phyloP scores from a whole-genome alignment of 2,113 vertebrate species.

The Brachypodius melanocephalos region DNA sequence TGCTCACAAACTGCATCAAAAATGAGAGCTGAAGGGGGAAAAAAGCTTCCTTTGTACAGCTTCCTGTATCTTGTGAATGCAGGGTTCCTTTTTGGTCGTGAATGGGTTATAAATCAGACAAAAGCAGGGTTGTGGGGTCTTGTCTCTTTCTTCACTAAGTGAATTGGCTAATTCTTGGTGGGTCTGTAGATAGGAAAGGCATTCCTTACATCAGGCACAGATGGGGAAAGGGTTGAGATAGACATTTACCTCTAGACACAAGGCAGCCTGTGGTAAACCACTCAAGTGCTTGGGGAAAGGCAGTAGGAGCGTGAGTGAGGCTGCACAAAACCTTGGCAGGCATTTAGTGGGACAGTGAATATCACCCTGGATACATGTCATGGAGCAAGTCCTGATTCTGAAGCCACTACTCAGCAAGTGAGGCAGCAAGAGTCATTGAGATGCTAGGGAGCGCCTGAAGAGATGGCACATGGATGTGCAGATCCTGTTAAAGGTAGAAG shows the following conservation, averaged over 20 bases:
- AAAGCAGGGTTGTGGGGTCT: conserved; percentile 34
- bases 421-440: not conserved
- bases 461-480: not conserved
- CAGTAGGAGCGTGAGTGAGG: not conserved
- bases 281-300: not conserved
- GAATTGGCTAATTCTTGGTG: conserved; percentile 48
- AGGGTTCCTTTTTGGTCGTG: conserved; percentile 16
- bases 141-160: not conserved
- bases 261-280: not conserved
- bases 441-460: not conserved
- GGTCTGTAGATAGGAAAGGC: not conserved
- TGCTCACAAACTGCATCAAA: not conserved
- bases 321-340: not conserved
- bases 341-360: not conserved
- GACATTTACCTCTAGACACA: conserved; percentile 22
- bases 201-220: conserved; percentile 30
- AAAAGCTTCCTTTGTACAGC: not conserved
- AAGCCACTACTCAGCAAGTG: not conserved
- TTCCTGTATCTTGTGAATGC: conserved; percentile 30
- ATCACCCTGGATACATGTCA: not conserved
- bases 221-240: not conserved
- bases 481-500: not conserved
- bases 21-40: not conserved
- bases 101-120: conserved; percentile 44
- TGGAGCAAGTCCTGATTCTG: not conserved